Conservation (phyloP, 2,113 vertebrate genomes). For the Prunella himalayana region DNA sequence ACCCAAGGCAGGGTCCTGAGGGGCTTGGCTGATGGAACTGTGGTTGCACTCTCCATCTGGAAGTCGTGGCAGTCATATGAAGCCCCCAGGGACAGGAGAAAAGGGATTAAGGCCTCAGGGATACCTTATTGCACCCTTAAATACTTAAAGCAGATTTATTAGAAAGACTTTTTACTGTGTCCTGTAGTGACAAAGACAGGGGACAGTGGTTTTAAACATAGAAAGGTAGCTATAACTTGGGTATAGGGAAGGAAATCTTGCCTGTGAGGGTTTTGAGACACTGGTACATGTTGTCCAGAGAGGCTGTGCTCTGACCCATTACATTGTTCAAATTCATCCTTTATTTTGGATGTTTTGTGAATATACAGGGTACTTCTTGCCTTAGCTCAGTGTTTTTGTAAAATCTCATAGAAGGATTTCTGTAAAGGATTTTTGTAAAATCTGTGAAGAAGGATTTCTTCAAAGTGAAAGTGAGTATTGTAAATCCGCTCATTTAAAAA, state of each 20-base stretch:
- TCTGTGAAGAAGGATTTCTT: neutral
- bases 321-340: neutral
- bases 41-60: neutral
- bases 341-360: neutral
- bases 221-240: no score
- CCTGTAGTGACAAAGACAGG: neutral
- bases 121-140: neutral
- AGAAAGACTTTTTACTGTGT: neutral
- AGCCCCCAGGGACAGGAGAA: neutral
- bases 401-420: neutral
- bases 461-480: neutral
- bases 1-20: neutral
- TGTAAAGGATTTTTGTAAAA: neutral
- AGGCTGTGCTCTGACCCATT: neutral
- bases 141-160: no score
- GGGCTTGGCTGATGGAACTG: neutral
- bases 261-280: neutral
- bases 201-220: neutral
- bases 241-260: neutral
- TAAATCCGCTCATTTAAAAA: neutral
- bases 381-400: neutral
- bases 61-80: fast-evolving
- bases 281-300: neutral
- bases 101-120: neutral
- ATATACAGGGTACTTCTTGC: neutral